phyloP scores from a whole-genome alignment of 2,113 vertebrate genomes.

The Bubo bubo region DNA sequence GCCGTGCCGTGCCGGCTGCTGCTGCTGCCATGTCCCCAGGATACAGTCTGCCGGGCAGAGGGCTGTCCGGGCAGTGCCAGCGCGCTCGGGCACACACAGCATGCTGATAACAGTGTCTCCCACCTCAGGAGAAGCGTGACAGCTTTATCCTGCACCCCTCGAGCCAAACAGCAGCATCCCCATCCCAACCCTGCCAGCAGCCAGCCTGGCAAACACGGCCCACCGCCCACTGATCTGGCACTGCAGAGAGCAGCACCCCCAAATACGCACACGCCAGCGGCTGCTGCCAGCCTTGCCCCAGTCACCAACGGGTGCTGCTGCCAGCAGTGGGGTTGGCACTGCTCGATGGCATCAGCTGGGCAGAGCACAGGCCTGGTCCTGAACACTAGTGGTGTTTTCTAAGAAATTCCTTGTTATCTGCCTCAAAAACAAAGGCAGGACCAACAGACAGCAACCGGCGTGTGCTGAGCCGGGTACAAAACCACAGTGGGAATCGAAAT shows the following conservation, averaged over 20 bases:
- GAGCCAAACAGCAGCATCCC: not conserved
- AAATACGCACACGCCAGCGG: rapidly evolving
- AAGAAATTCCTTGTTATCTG: not conserved
- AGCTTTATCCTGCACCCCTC: not conserved
- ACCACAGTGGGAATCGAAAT: not conserved
- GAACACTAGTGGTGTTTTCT: not conserved
- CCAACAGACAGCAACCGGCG: not conserved
- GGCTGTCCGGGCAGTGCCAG: not conserved
- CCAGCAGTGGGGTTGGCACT: not conserved
- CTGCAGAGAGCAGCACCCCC: not conserved
- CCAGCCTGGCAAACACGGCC: not conserved
- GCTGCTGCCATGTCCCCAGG: not conserved
- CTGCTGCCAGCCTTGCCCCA: not conserved
- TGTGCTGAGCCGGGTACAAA: not conserved
- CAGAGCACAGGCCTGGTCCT: not conserved
- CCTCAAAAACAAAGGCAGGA: not conserved
- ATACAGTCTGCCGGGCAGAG: not conserved
- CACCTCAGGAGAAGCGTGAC: not conserved
- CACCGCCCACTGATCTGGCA: rapidly evolving
- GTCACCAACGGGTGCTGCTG: not conserved
- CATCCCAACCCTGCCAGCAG: not conserved
- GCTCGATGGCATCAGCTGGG: not conserved
- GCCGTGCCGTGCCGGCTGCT: not conserved
- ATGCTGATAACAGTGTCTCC: not conserved
- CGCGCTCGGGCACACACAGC: not conserved